phyloP scores from a whole-genome alignment of 2,888 invertebrate species.

The Caenorhabditis zanzibari region DNA sequence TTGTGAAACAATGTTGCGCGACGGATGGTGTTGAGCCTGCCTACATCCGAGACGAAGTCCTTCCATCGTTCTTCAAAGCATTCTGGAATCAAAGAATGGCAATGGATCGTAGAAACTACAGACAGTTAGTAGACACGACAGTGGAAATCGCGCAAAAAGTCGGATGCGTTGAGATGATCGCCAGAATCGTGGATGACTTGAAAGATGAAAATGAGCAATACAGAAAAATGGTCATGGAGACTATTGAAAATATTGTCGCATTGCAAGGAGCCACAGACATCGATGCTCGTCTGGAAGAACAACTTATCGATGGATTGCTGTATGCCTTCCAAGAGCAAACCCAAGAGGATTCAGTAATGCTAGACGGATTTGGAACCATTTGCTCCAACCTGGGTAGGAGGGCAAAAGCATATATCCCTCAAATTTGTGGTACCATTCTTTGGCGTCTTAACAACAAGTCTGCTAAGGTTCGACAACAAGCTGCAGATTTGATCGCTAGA shows the following conservation, averaged over 20 bases:
- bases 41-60: constrained; percentile 98
- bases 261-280: constrained; percentile 94
- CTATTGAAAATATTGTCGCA: constrained; percentile 88
- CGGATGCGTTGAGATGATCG: constrained; percentile 99
- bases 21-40: constrained; percentile 99
- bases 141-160: constrained; percentile 99
- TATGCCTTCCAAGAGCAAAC: constrained; percentile 99
- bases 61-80: constrained; percentile 44
- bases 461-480: constrained; percentile 98
- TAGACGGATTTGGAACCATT: constrained; percentile 99
- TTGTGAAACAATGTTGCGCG: constrained; percentile 99
- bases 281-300: constrained; percentile 97
- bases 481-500: constrained; percentile 96
- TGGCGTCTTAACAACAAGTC: constrained; percentile 99
- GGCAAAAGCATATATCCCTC: constrained; percentile 98
- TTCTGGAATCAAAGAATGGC: constrained; percentile 99
- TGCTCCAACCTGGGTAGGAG: constrained; percentile 94
- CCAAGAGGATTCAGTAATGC: constrained; percentile 99
- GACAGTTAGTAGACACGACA: constrained; percentile 93
- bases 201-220: constrained; percentile 99
- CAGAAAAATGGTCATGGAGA: constrained; percentile 99
- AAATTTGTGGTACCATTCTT: constrained; percentile 99
- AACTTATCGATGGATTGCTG: constrained; percentile 98
- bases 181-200: constrained; percentile 96
- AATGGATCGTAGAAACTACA: constrained; percentile 95